These are phyloP conservation scores for Catharus bicknelli DNA, from an alignment of 2,113 vertebrate genomes.

Conservation along the genomic window DNA sequence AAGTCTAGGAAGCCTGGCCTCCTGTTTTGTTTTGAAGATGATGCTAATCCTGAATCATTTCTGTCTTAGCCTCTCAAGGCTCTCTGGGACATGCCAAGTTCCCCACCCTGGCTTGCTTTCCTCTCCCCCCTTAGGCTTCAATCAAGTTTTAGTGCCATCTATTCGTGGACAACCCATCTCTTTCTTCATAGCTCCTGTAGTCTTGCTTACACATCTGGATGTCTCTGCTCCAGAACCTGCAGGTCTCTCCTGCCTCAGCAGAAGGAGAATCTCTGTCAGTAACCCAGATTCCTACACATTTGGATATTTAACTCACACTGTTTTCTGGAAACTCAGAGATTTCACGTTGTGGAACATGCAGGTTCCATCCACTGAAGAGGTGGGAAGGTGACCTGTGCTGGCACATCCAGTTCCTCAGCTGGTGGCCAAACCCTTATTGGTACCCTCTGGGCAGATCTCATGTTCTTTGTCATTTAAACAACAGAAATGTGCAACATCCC, in stretches of 20 bases:
- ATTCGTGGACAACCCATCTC: neutral
- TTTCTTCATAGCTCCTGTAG: neutral
- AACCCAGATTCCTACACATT: neutral
- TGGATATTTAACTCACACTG: neutral
- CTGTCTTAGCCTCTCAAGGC: neutral
- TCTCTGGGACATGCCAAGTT: neutral
- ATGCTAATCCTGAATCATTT: neutral
- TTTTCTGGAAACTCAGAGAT: neutral
- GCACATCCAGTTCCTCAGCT: neutral
- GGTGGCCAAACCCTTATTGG: neutral
- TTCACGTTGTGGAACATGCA: neutral
- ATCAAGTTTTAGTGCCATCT: neutral
- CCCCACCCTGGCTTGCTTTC: too few species aligned
- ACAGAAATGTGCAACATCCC: neutral
- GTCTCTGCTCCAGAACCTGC: neutral
- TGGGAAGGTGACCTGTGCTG: neutral
- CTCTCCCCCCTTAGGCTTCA: rapidly evolving
- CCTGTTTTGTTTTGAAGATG: neutral
- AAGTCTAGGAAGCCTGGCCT: neutral
- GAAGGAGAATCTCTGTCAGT: neutral
- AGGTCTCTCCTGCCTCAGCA: neutral
- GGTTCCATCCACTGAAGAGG: neutral
- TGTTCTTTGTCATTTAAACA: neutral
- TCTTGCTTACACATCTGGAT: neutral
- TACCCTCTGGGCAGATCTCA: neutral